phyloP scores from a whole-genome alignment of 2,888 invertebrate species.

The Esperia sulphurella region DNA sequence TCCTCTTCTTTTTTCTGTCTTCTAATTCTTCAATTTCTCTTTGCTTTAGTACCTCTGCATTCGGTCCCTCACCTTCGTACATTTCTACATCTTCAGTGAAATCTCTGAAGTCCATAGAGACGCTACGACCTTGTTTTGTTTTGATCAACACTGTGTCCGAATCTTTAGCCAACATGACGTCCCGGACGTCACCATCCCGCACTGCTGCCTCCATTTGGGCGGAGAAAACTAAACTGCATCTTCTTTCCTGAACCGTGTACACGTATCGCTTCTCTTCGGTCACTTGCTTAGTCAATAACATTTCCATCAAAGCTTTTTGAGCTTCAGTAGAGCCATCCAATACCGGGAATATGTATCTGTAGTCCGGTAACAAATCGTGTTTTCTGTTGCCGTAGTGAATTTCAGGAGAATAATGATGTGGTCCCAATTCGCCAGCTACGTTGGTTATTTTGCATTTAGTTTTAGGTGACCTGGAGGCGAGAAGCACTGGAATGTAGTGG shows the following conservation, averaged over 20 bases:
- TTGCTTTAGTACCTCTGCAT: slow-evolving; percentile 81
- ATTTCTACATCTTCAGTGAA: slow-evolving; percentile 79
- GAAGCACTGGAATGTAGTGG: slow-evolving; percentile 88
- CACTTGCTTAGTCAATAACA: slow-evolving; percentile 80
- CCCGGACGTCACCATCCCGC: slow-evolving; percentile 86
- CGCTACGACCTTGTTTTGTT: slow-evolving; percentile 85
- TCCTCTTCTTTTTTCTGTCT: slow-evolving; percentile 76
- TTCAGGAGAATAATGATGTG: slow-evolving; percentile 81
- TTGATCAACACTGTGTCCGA: slow-evolving; percentile 86
- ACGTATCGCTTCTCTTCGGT: slow-evolving; percentile 82
- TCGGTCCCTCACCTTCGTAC: slow-evolving; percentile 85
- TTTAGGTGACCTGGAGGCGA: slow-evolving; percentile 69
- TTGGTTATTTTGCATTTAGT: slow-evolving; percentile 83
- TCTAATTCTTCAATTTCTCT: slow-evolving; percentile 79
- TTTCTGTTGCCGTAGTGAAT: slow-evolving; percentile 82
- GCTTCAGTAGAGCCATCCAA: slow-evolving; percentile 84
- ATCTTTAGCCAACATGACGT: slow-evolving; percentile 87
- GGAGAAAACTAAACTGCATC: slow-evolving; percentile 86
- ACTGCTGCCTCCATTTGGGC: slow-evolving; percentile 87
- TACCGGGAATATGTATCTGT: slow-evolving; percentile 86
- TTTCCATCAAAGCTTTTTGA: slow-evolving; percentile 80
- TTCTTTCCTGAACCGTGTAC: slow-evolving; percentile 86
- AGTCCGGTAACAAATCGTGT: slow-evolving; percentile 84
- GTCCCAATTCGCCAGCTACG: slow-evolving; percentile 79
- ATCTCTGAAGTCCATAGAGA: slow-evolving; percentile 85